Conservation (phyloP, 2,888 invertebrate species). For the Emmelina monodactyla region DNA sequence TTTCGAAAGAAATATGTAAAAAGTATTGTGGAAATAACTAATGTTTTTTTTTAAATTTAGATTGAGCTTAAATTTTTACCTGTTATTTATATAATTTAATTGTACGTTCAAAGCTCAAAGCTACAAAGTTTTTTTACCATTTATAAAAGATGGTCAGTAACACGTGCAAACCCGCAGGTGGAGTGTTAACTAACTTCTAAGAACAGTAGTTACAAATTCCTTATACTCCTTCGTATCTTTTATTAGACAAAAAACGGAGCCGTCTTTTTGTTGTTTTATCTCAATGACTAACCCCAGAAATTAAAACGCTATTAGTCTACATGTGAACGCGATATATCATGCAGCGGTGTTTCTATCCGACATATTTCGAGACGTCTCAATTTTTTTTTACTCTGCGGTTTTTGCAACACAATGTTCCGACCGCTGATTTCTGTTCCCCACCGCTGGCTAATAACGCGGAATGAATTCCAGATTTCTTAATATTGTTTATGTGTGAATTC, state of each 20-base stretch:
- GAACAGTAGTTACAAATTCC: no score
- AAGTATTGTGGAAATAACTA: no score
- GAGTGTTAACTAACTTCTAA: no score
- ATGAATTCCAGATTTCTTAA: slow-evolving; percentile 31
- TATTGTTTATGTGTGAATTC: slow-evolving; percentile 31
- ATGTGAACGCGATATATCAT: slow-evolving; percentile 52
- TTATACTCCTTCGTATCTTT: no score
- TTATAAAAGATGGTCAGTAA: no score
- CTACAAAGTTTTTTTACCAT: no score
- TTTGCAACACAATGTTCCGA: slow-evolving; percentile 36
- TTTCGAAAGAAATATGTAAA: no score
- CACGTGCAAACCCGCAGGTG: no score
- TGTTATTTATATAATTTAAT: no score
- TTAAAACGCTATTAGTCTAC: slow-evolving; percentile 62
- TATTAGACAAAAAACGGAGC: neutral
- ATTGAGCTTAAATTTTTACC: no score
- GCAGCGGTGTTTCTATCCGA: slow-evolving; percentile 53
- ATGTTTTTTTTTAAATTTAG: no score
- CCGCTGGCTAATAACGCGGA: slow-evolving; percentile 28
- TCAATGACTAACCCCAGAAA: slow-evolving; percentile 49
- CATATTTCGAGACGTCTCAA: slow-evolving; percentile 49
- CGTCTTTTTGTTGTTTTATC: slow-evolving; percentile 13
- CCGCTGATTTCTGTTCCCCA: slow-evolving; percentile 32
- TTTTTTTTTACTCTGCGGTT: slow-evolving; percentile 37
- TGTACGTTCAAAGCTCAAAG: no score